Percentiles rank a stretch among this genome's conserved stretches.
Conservation (phyloP, 64 coral and sea anemone species). For the Dendrophyllia cribrosa region DNA sequence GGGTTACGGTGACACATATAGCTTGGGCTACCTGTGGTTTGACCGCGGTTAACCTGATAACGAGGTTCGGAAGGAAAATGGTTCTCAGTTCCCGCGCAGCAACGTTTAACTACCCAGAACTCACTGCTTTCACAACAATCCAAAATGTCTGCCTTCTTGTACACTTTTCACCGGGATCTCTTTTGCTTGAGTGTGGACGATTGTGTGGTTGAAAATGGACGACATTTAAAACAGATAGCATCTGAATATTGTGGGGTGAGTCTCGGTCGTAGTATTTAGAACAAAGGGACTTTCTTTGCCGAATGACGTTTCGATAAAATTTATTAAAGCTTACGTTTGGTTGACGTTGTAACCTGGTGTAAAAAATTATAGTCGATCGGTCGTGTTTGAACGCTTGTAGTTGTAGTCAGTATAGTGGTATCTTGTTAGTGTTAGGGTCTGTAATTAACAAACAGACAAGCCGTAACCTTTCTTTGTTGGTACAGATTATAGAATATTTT, state of each 20-base stretch:
- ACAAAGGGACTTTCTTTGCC: not conserved
- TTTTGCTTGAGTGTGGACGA: slow-evolving; percentile 2
- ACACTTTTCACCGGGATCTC: not conserved
- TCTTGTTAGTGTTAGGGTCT: too few relatives aligned
- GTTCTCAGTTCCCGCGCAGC: not conserved
- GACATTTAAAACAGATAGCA: slow-evolving; percentile 1
- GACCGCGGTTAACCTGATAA: too few relatives aligned
- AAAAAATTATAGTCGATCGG: too few relatives aligned
- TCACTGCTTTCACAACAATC: not conserved
- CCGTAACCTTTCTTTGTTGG: too few relatives aligned
- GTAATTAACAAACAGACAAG: too few relatives aligned
- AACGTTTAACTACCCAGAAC: not conserved
- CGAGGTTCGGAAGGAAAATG: too few relatives aligned
- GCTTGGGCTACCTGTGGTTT: too few relatives aligned
- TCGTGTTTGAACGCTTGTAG: too few relatives aligned
- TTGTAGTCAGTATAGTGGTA: too few relatives aligned
- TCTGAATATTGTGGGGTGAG: slow-evolving; percentile 29
- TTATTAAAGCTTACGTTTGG: not conserved
- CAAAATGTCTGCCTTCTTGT: slow-evolving; percentile 76
- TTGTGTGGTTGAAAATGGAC: slow-evolving; percentile 10
- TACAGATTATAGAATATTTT: too few relatives aligned
- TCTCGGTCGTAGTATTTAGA: not conserved
- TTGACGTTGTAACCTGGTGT: too few relatives aligned
- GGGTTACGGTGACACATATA: too few relatives aligned
- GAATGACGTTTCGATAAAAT: not conserved